Percentiles rank a stretch among this genome's conserved stretches.
Evolutionary conservation across 2,888 invertebrate genomes (phyloP).

Genomic region (Cheilosia soror): DNA sequence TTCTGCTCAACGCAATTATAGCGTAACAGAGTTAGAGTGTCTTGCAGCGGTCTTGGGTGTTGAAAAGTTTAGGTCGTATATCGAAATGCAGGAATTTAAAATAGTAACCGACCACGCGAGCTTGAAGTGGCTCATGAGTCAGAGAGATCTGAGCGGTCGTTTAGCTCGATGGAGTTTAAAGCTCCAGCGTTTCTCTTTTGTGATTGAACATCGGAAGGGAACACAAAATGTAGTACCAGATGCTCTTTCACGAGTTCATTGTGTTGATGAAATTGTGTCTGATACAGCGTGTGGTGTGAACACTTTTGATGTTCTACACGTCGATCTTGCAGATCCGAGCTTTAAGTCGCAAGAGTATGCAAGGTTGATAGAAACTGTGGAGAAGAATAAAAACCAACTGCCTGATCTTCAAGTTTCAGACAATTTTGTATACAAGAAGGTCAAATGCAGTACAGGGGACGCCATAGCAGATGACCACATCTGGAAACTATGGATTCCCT

Average conservation of each 20-base stretch:
- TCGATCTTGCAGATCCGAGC: conserved; percentile 5
- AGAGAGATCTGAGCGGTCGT: conserved; percentile 24
- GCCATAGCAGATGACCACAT: too few species aligned
- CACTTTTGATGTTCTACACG: conserved; percentile 11
- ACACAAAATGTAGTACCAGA: neutral
- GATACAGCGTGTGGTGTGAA: neutral
- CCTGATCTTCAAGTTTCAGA: conserved; percentile 7
- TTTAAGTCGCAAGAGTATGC: neutral
- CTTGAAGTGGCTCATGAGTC: conserved; percentile 33
- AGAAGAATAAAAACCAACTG: neutral
- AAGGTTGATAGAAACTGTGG: neutral
- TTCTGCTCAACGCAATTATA: too few species aligned
- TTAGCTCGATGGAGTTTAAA: conserved; percentile 33
- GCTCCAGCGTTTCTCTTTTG: conserved; percentile 6
- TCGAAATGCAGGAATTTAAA: conserved; percentile 18
- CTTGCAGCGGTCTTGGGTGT: too few species aligned
- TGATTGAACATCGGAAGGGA: conserved; percentile 37
- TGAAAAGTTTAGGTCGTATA: conserved; percentile 27
- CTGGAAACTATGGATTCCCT: too few species aligned
- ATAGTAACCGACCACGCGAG: conserved; percentile 6
- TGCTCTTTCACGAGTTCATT: conserved; percentile 2
- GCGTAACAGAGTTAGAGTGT: too few species aligned
- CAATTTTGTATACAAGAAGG: neutral
- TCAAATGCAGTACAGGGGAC: neutral
- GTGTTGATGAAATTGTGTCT: conserved; percentile 1